phyloP scores from a whole-genome alignment of 2,888 invertebrate genomes.

The Drosophila ochracea region DNA sequence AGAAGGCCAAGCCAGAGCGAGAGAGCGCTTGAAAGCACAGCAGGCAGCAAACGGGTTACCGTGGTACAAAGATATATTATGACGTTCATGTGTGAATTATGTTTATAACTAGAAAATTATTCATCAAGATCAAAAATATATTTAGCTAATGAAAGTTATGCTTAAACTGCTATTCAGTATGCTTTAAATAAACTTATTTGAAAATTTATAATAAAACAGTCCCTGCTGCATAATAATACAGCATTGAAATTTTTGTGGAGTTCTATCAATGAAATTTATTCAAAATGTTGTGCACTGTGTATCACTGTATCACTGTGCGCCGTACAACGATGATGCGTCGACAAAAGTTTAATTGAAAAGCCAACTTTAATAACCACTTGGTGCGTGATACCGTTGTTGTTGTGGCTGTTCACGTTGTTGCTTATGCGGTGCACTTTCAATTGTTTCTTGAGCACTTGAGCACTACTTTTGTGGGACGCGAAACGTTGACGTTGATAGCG shows the following conservation, averaged over 20 bases:
- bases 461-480: slow-evolving; percentile 47
- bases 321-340: slow-evolving; percentile 28
- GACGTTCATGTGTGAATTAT: slow-evolving; percentile 21
- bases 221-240: neutral
- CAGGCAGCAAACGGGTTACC: slow-evolving; percentile 44
- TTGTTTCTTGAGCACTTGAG: slow-evolving; percentile 63
- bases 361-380: slow-evolving; percentile 76
- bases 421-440: slow-evolving; percentile 59
- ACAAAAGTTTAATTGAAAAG: slow-evolving; percentile 74
- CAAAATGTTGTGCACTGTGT: slow-evolving; percentile 5
- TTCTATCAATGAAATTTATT: neutral
- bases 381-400: slow-evolving; percentile 42
- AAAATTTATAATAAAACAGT: neutral
- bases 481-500: slow-evolving; percentile 24
- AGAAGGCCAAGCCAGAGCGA: slow-evolving; percentile 43
- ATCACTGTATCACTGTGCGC: slow-evolving; percentile 55
- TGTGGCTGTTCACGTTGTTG: slow-evolving; percentile 22
- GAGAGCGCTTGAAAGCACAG: slow-evolving; percentile 29
- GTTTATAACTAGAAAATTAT: neutral
- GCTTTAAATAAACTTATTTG: neutral
- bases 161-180: neutral
- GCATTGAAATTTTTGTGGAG: neutral
- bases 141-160: neutral
- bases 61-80: slow-evolving; percentile 32
- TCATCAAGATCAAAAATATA: neutral